A percentile compares a stretch with the other conserved stretches of the same genome.
Conservation (phyloP, 1,140 invertebrate species). For the Megalonaias nervosa region DNA sequence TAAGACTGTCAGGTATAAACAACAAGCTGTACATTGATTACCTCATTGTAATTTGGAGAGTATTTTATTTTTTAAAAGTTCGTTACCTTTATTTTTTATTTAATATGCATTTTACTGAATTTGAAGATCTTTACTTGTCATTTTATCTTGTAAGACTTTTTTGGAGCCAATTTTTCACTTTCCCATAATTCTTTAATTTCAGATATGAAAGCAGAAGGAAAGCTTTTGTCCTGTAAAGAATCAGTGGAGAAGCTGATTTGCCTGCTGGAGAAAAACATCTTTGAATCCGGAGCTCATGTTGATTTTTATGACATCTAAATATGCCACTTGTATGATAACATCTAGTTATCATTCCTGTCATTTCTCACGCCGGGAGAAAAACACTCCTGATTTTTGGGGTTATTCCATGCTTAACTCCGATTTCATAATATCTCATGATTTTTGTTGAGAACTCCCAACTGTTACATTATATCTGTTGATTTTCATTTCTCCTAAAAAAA, state of each 20-base stretch:
- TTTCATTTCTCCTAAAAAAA: too few relatives aligned
- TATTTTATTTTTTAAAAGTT: too few relatives aligned
- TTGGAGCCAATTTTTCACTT: neutral
- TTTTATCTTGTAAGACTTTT: neutral
- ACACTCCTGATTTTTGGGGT: too few relatives aligned
- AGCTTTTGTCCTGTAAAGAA: slow-evolving; percentile 81
- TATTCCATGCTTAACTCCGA: too few relatives aligned
- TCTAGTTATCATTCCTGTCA: too few relatives aligned
- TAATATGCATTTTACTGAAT: neutral
- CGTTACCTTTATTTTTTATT: neutral
- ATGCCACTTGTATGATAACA: neutral
- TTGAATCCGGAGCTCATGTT: slow-evolving; percentile 86
- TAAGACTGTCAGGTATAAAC: too few relatives aligned
- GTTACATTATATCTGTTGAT: too few relatives aligned
- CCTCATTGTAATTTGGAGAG: neutral
- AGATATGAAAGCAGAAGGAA: slow-evolving; percentile 70
- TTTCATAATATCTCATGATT: too few relatives aligned
- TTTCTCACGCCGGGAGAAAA: too few relatives aligned
- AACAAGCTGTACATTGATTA: neutral
- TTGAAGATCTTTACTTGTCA: neutral
- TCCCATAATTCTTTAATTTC: slow-evolving; percentile 32
- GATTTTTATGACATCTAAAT: slow-evolving; percentile 77
- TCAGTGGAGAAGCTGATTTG: slow-evolving; percentile 83
- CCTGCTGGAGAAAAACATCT: slow-evolving; percentile 82
- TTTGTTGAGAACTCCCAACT: too few relatives aligned